phyloP scores from a whole-genome alignment of 1,140 invertebrate species.

The Drosophila sturtevanti region DNA sequence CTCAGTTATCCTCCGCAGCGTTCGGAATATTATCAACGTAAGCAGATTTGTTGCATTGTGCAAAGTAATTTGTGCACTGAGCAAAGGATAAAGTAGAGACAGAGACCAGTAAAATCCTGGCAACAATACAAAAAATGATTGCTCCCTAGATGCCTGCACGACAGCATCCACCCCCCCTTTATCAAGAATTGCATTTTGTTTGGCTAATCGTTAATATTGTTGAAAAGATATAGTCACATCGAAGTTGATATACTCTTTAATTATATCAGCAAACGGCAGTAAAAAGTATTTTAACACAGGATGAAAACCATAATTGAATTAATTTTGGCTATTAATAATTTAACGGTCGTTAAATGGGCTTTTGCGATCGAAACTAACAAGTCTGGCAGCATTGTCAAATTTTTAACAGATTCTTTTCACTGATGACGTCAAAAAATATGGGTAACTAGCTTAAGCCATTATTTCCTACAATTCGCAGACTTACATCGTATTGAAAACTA shows the following conservation, averaged over 20 bases:
- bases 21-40: conserved; percentile 47
- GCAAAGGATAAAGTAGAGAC: conserved; percentile 23
- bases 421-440: no score
- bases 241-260: background rate
- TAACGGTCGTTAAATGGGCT: no score
- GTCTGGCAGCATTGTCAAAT: no score
- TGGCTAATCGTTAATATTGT: conserved; percentile 53
- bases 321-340: no score
- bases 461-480: no score
- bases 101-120: conserved; percentile 29
- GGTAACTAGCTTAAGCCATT: no score
- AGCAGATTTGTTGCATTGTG: conserved; percentile 56
- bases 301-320: no score
- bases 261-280: background rate
- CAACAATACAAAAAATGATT: conserved; percentile 56
- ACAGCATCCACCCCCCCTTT: background rate
- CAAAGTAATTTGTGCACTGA: conserved; percentile 36
- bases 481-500: no score
- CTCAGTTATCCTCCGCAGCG: background rate
- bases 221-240: background rate
- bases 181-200: background rate
- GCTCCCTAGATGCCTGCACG: conserved; percentile 17
- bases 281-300: no score
- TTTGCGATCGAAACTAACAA: no score
- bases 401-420: no score